Base-by-base conservation (phyloP, 2,888 invertebrate species). In the Leptura quadrifasciata region DNA sequence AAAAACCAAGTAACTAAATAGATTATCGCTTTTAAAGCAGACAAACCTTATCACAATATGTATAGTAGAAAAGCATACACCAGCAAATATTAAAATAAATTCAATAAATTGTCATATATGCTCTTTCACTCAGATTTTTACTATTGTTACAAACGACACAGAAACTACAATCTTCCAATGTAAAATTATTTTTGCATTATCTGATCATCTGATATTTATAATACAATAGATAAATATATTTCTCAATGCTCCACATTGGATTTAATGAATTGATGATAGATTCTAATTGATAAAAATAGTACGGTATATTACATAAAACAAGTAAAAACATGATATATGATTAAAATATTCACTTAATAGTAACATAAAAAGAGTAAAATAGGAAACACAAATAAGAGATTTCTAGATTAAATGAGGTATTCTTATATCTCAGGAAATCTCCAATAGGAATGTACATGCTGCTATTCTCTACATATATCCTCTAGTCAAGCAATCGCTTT, bases 401-500 rank as follows among this genome's bases (percentile, higher is more conserved):
- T 74, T 68, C 72, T 39, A 63, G 31, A 57, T 10, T 18, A 24
- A 72, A 54, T 68, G 54, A 72, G 61, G 61, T 79, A 74, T 61
- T 61, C 71, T 82, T 80, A 85, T 70, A 85, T 78, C 80, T 85
- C 84, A 47, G 88, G 87, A 83, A 88, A 88, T 78, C 83, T 87
- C 87, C 87, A 88, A 82, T 85, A 87, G 88, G 89, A 89, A 89
- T 89, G 88, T 87, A 86, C 83, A 79, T 85, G 85, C 84, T 87
- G 88, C 87, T 89, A 89, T 87, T 89, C 88, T 75, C 85, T 81
- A 75, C 86, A 85, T 54, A 89, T 80, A 79, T 88, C 89, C 83
- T 88, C 89, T 85, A 88, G 89, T 95, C 94, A 97, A 90, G 94
- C 94, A 89, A 98, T 97, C 81, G 96, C 95, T 88, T 96, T 95